Base-by-base conservation (phyloP, 2,797 vertebrate species). In the Sphenopsis melanotis region DNA sequence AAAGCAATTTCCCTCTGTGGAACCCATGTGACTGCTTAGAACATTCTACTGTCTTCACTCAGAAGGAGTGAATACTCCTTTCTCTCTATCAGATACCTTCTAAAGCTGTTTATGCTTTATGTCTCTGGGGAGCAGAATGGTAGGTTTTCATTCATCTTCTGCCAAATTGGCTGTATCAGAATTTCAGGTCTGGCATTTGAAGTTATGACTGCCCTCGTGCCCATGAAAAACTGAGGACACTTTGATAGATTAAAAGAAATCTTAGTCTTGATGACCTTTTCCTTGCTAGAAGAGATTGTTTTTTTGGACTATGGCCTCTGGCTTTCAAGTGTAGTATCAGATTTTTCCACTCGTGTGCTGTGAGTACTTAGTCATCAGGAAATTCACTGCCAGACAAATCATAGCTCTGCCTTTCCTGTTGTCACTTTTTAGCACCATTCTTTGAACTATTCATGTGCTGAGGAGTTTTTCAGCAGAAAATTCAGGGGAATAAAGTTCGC, bases 191-290 rank as follows among this genome's bases (percentile, higher is more conserved):
- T 94, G 70, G 27, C 63, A 56, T 93, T 93, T 90, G 63, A 83
- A 95, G 83, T 93, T 76, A 93, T 63, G 55, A 77, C 47, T 91
- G 37, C 64, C 92, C 70, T 94, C 3, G 1, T 95, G 95, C 37
- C n/a, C 39, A 3, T 88, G 85, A 70, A 91, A 86, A 88, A 90
- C 87, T 82, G 59, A 88, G 91, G 77, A 56, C 9, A 23, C 69
- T 96, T 93, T 79, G 79, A 92, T 18, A 88, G 59, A 37, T 44
- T 79, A 81, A 78, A 93, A 47, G 46, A 87, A 96, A 91, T 92
- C 56, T 87, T 95, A 83, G 89, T 94, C 87, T 83, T 89, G 37
- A 60, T 92, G 95, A 94, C 90, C 90, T 96, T 97, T 96, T 91
- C 34, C 52, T 69, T 94, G 59, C 78, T 93, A 50, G 19, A 95